Base-by-base conservation (phyloP, 1,140 invertebrate species). In the Caenorhabditis briggsae region DNA sequence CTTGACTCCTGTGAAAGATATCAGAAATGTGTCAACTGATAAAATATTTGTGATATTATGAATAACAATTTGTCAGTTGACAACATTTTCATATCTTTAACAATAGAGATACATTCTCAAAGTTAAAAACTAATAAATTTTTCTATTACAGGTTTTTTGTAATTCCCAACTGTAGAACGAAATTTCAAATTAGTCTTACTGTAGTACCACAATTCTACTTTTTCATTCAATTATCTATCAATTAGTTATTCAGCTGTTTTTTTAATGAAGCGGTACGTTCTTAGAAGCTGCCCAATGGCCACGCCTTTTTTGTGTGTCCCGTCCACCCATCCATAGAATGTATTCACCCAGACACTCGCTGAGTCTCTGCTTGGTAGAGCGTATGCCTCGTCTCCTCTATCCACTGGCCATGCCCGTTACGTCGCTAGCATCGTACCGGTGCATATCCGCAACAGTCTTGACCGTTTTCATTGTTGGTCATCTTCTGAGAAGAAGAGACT, bases 391-490 rank as follows among this genome's bases (percentile, higher is more conserved):
- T 74, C n/a, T 41, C 11, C 2, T 53, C 50, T 7, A 23, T 50
- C 53, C 20, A 46, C 12, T 53, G 70, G 46, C 70, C 70, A 50
- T 78, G 64, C 41, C 64, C 64, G 64, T 70, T 70, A 70, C 64
- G 64, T 70, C 64, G 64, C 64, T 33, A 64, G 59, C 59, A 64
- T 70, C 33, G 46, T 78, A 50, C 70, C 70, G 70, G 70, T 78
- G 70, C 70, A 78, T 78, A 50, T 78, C 70, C 70, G 70, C 70
- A 50, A 78, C 70, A 53, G 70, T 50, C 70, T 78, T 78, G 70
- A 23, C 46, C 70, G n/a, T 61, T 78, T 78, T 50, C 70, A 9
- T 78, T n/a, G 18, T 43, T 78, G 41, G n/a, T 16, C 70, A 78
- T 78, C 70, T 78, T 70, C 43, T 50, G 14, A 23, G 16, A 46